phyloP scores from a whole-genome alignment of 2,888 invertebrate genomes.

The Psylliodes chrysocephalus region DNA sequence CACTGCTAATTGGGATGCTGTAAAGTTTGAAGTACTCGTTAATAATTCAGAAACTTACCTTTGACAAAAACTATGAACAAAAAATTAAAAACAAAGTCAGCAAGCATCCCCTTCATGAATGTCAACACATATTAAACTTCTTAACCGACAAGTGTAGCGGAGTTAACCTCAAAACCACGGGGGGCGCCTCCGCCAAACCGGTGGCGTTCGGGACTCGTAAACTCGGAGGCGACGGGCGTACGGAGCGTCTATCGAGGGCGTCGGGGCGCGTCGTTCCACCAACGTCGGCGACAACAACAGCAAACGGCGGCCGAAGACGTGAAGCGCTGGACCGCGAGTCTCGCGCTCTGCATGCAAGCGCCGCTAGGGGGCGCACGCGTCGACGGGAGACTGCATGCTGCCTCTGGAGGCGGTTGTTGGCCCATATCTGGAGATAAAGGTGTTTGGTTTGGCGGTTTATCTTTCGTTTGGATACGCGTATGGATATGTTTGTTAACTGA shows the following conservation, averaged over 20 bases:
- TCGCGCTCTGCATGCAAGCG: conserved; percentile 42
- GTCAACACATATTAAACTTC: conserved; percentile 25
- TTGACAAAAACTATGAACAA: conserved; percentile 34
- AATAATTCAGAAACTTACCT: conserved; percentile 32
- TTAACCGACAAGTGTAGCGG: conserved; percentile 24
- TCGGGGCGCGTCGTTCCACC: conserved; percentile 45
- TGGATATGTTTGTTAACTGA: too few species aligned
- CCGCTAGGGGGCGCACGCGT: conserved; percentile 30
- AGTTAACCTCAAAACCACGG: conserved; percentile 19
- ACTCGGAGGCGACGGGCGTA: conserved; percentile 22
- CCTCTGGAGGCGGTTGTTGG: not conserved
- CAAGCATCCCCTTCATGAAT: conserved; percentile 32
- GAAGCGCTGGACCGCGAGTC: conserved; percentile 39
- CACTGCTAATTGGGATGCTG: too few species aligned
- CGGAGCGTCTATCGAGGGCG: conserved; percentile 45
- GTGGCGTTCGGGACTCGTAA: not conserved
- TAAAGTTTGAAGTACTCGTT: too few species aligned
- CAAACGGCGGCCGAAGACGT: conserved; percentile 30
- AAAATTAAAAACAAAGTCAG: conserved; percentile 33
- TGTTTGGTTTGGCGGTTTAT: conserved; percentile 8
- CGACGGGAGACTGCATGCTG: not conserved
- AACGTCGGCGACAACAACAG: conserved; percentile 40
- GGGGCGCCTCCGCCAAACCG: conserved; percentile 8
- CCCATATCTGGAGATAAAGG: not conserved
- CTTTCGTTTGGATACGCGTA: not conserved